Base-by-base conservation (phyloP, 2,797 vertebrate species). In the Synanceia verrucosa region DNA sequence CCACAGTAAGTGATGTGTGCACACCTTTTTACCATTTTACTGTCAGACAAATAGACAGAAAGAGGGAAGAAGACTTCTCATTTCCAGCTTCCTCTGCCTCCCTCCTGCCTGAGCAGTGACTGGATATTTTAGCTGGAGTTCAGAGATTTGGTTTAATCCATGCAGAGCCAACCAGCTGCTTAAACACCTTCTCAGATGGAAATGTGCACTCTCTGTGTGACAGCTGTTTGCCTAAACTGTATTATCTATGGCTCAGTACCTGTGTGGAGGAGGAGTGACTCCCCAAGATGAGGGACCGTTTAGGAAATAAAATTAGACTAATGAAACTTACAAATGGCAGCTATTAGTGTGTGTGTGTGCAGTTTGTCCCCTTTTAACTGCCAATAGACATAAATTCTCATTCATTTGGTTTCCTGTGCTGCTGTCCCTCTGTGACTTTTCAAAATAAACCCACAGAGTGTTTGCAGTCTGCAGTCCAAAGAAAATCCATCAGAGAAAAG, bases 231-330 rank as follows among this genome's bases (percentile, higher is more conserved):
- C 65, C 60, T 53, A 52, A 79, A 78, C 66, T 77, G 62, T 68
- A 68, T 66, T 70, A 73, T 78, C 71, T 76, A 18, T 63, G 55
- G 61, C 51, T 72, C 18, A 18, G 67, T 85, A 68, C 56, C 61
- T 72, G 26, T 29, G 28, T 19, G 65, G 65, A 76, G 51, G 70
- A 74, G 53, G 61, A 63, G 74, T 34, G 66, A 61, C 82, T 88
- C 78, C 75, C 61, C 76, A 68, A 59, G 47, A 75, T 76, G 70
- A 81, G 70, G 71, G 57, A 84, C 65, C 66, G 78, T 73, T 84
- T 74, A 76, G 78, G 69, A 82, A 88, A 88, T 75, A 83, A 72
- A 88, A 89, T 88, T 80, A 78, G 56, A 76, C 63, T 73, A 84
- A 70, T 79, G 60, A 86, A 84, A 79, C 46, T 89, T 83, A 91